phyloP scores from a whole-genome alignment of 2,888 invertebrate species.

The Dexiosoma caninum region DNA sequence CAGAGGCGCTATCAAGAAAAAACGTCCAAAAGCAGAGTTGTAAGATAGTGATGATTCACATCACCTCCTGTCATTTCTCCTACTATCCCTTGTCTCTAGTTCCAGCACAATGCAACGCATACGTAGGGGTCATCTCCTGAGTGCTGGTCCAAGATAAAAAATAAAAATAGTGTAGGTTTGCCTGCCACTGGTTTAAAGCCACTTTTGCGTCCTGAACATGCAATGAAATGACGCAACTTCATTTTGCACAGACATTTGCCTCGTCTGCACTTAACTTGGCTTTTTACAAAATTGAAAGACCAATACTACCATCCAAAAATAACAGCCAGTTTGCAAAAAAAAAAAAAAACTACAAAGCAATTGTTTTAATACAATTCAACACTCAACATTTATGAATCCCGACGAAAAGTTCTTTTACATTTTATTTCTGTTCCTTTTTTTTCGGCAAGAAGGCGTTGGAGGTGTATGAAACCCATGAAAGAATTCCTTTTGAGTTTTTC shows the following conservation, averaged over 20 bases:
- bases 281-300: background rate
- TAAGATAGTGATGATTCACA: too few species aligned
- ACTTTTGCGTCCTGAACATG: too few species aligned
- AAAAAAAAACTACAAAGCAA: constrained; percentile 27
- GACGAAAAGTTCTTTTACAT: constrained; percentile 15
- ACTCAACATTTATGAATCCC: constrained; percentile 35
- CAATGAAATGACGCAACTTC: too few species aligned
- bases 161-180: too few species aligned
- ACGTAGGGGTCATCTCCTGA: too few species aligned
- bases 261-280: background rate
- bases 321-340: background rate
- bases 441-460: background rate
- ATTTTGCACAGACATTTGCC: too few species aligned
- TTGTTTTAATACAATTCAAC: constrained; percentile 33
- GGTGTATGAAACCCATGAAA: background rate
- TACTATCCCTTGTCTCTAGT: background rate
- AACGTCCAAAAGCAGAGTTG: too few species aligned
- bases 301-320: background rate
- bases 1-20: too few species aligned
- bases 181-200: too few species aligned
- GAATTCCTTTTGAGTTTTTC: constrained; percentile 15
- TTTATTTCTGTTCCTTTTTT: constrained; percentile 3
- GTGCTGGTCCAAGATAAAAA: too few species aligned
- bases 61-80: background rate
- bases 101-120: too few species aligned